These are phyloP conservation scores for Clavelina lepadiformis DNA, from an alignment of 23 tunicate species.

Conservation along the genomic window DNA sequence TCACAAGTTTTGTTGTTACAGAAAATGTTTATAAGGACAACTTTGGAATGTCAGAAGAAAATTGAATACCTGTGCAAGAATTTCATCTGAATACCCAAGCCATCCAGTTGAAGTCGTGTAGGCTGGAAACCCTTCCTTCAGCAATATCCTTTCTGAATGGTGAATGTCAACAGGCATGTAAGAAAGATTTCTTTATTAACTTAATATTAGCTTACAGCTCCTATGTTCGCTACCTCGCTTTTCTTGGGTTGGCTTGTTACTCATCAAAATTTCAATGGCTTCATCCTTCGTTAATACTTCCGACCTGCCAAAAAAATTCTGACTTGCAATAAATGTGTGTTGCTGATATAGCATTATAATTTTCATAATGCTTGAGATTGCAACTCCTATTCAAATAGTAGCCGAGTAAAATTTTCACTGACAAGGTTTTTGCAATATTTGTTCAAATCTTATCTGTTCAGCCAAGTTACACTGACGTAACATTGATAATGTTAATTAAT, in stretches of 20 bases:
- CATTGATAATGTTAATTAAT: no score
- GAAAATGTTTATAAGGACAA: no score
- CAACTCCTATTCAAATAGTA: no score
- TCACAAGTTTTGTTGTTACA: no score
- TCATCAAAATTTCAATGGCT: slow-evolving; percentile 56
- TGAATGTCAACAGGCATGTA: background rate
- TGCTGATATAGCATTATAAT: no score
- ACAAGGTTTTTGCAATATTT: no score
- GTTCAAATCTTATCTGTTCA: no score
- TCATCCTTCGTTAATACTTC: slow-evolving; percentile 76
- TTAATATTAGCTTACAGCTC: background rate
- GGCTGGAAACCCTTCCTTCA: slow-evolving; percentile 76
- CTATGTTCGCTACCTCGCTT: slow-evolving; percentile 49
- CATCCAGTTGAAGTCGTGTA: slow-evolving; percentile 93
- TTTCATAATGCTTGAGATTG: no score
- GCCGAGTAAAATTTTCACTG: no score
- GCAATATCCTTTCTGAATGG: slow-evolving; percentile 39
- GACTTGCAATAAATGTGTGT: no score
- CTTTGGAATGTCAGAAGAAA: background rate
- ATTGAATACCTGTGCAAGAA: slow-evolving; percentile 40
- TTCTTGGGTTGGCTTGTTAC: slow-evolving; percentile 48
- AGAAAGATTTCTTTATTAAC: background rate
- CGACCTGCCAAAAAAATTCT: slow-evolving; percentile 25
- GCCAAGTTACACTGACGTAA: no score
- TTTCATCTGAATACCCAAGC: slow-evolving; percentile 85